Evolutionary conservation across 2,797 vertebrate species (phyloP), one percentile per base, ranked within the genome.

Genomic region (Rhinophrynus dorsalis): DNA sequence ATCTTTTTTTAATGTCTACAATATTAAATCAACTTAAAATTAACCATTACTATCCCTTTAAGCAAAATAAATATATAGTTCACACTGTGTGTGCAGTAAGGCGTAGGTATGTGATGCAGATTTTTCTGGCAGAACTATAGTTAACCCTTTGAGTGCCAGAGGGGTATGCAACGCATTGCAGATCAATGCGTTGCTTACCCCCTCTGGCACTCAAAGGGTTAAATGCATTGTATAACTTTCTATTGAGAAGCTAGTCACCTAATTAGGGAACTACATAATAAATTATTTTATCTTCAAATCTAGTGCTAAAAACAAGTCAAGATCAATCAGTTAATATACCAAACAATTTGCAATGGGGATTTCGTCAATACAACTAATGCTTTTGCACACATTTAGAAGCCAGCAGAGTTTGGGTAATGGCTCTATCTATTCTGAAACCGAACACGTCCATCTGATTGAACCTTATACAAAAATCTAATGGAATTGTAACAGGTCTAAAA

Each of bases 401-500:
- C 20, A 2, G 40, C 2, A 44, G 40, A 44, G 17, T 44, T 44
- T 44, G 40, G 40, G 18, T 18, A 44, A 44, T 44, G 17, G 6
- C 40, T 44, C 6, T n/a, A 5, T 18, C 40, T 44, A 44, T 44
- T 18, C n/a, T n/a, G n/a, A n/a, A n/a, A n/a, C n/a, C n/a, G n/a
- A n/a, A n/a, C n/a, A n/a, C n/a, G 20, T 44, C 9, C 15, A n/a
- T 38, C 13, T 26, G 27, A 35, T 13, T 58, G 11, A 59, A 12
- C 35, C 13, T 24, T 44, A 40, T 26, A 51, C 3, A 35, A 6
- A 59, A 59, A 13, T 3, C n/a, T 18, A 35, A 44, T 13, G 26
- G 15, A 48, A 12, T 35, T 40, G 23, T 40, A 61, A 32, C 47
- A 57, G 42, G 54, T 38, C 33, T 44, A 6, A 32, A 54, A 69